Percentiles rank a stretch among this genome's conserved stretches.
Evolutionary conservation across 2,113 vertebrate species (phyloP).

Genomic region (Rhineura floridana): DNA sequence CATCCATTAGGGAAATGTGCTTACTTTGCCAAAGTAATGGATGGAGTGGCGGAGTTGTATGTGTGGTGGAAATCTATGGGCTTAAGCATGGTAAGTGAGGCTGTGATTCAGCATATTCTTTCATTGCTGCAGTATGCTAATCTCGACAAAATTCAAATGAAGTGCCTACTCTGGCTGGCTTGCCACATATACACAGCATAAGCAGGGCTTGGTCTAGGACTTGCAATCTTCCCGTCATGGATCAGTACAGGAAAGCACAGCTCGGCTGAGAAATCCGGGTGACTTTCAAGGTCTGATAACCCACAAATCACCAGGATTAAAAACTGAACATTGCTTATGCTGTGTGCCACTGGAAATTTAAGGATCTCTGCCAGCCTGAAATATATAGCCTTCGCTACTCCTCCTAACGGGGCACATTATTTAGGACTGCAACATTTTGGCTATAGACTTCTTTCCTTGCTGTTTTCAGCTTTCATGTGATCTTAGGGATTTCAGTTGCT

Average conservation of each 20-base stretch:
- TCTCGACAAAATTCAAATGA: slow-evolving; percentile 20
- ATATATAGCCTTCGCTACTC: neutral
- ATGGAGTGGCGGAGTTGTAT: no score
- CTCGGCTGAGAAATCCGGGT: slow-evolving; percentile 3
- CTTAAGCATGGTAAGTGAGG: neutral
- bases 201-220: neutral
- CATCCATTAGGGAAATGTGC: neutral
- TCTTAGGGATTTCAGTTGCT: neutral
- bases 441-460: neutral
- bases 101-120: slow-evolving; percentile 17
- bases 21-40: neutral
- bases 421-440: slow-evolving; percentile 8
- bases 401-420: slow-evolving; percentile 17
- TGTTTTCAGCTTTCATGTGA: neutral
- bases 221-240: slow-evolving; percentile 9
- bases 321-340: slow-evolving; percentile 36
- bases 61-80: neutral
- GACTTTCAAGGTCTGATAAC: slow-evolving; percentile 40
- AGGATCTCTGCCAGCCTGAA: slow-evolving; percentile 24
- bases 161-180: slow-evolving; percentile 18
- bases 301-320: neutral
- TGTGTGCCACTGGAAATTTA: slow-evolving; percentile 21
- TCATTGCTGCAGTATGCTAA: neutral
- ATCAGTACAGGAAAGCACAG: neutral
- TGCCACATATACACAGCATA: neutral